Evolutionary conservation across 2,113 vertebrate genomes (phyloP).

Genomic region (Petaurus breviceps): DNA sequence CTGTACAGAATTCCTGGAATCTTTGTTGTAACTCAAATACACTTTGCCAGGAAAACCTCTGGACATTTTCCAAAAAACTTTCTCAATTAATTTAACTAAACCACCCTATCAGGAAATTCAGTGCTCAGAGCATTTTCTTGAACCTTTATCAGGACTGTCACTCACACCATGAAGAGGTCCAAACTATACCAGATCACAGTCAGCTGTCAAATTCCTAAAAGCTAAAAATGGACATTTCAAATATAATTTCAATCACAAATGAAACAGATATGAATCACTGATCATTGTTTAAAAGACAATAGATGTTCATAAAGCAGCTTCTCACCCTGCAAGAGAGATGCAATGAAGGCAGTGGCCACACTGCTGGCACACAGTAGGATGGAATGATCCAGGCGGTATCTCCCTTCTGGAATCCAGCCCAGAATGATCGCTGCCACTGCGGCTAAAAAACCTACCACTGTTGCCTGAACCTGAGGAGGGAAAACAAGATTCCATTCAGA

Average conservation of each 20-base stretch:
- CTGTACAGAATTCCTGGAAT: conserved; percentile 39
- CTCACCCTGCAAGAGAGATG: conserved; percentile 95
- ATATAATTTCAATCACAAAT: conserved; percentile 4
- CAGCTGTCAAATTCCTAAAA: neutral
- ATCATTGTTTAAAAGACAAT: neutral
- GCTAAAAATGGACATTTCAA: neutral
- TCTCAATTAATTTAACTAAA: conserved; percentile 44
- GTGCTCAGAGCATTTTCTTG: neutral
- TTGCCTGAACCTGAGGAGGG: conserved; percentile 92
- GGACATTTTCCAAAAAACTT: conserved; percentile 42
- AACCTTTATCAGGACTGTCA: neutral
- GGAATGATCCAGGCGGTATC: conserved; percentile 93
- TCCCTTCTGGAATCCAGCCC: conserved; percentile 97
- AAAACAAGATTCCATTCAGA: conserved; percentile 25
- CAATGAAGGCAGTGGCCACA: conserved; percentile 96
- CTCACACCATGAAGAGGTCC: neutral
- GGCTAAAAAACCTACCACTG: conserved; percentile 96
- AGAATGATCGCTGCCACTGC: conserved; percentile 94
- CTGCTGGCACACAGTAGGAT: conserved; percentile 96
- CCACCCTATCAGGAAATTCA: neutral
- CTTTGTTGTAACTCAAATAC: conserved; percentile 25
- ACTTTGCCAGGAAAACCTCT: conserved; percentile 30
- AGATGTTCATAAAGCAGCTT: neutral
- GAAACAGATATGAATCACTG: conserved; percentile 8
- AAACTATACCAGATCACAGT: neutral